A percentile compares a stretch with the other conserved stretches of the same genome.
Evolutionary conservation across 2,797 vertebrate species (phyloP).

Genomic region (Xenops minutus): DNA sequence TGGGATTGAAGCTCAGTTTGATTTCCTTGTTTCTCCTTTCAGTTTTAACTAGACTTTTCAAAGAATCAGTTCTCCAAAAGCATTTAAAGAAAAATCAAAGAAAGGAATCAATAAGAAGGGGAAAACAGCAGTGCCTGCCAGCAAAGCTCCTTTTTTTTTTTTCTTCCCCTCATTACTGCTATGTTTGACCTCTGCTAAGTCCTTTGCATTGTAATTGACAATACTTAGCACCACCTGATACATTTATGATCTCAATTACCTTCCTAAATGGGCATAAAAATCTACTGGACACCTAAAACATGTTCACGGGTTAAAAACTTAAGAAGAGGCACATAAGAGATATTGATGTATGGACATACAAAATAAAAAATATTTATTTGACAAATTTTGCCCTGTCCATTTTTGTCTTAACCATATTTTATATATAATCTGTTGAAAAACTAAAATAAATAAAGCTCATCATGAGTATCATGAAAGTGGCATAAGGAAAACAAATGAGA

Average conservation of each 20-base stretch:
- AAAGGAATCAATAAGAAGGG: not conserved
- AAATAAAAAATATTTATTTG: not conserved
- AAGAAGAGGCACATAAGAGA: not conserved
- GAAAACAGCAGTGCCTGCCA: not conserved
- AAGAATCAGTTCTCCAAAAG: not conserved
- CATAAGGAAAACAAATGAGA: not conserved
- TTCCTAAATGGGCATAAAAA: not conserved
- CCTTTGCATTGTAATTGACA: not conserved
- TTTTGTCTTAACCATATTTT: not conserved
- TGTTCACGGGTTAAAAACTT: not conserved
- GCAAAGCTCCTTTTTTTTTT: not conserved
- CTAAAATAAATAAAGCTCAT: not conserved
- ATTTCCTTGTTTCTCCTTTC: not conserved
- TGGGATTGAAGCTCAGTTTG: not conserved
- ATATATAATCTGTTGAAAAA: not conserved
- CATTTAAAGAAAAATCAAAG: not conserved
- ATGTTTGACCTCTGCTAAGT: not conserved
- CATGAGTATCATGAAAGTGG: not conserved
- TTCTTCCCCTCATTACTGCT: not conserved
- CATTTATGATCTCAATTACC: not conserved
- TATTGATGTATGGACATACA: not conserved
- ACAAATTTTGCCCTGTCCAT: not conserved
- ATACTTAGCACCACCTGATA: not conserved
- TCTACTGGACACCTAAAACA: not conserved
- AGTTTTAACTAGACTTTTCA: not conserved